These are phyloP conservation scores for Sciurus carolinensis DNA, from an alignment of 2,797 vertebrate genomes.

Conservation along the genomic window DNA sequence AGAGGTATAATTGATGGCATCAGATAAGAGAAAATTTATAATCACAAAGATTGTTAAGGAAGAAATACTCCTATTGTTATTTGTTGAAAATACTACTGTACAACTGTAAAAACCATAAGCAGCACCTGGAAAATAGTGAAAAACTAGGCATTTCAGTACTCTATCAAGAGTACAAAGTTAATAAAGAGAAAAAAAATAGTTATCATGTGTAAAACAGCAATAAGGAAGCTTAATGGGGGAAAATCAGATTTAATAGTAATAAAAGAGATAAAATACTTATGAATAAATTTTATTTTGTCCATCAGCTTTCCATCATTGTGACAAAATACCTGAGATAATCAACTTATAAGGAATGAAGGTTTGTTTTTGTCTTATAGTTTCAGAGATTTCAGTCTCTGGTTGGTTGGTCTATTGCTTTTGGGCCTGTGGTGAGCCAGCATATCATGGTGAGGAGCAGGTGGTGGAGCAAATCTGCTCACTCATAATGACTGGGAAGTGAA, in stretches of 20 bases:
- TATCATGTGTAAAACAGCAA: background rate
- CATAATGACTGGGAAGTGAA: background rate
- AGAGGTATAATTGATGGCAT: background rate
- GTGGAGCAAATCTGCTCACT: background rate
- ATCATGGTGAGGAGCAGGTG: background rate
- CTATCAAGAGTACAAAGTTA: background rate
- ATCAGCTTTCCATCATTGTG: background rate
- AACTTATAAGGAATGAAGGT: background rate
- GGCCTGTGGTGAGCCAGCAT: background rate
- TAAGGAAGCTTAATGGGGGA: background rate
- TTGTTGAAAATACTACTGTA: background rate
- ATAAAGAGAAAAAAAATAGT: background rate
- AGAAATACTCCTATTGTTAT: background rate
- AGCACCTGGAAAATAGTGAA: background rate
- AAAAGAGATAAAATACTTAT: background rate
- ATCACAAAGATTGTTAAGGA: background rate
- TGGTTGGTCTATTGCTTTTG: background rate
- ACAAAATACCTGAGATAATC: background rate
- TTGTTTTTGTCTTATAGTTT: background rate
- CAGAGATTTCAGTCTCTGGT: background rate
- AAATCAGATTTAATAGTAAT: background rate
- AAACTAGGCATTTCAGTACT: background rate
- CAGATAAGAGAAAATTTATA: background rate
- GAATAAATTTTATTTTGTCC: background rate
- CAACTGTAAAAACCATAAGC: background rate